phyloP scores from a whole-genome alignment of 2,797 vertebrate genomes.

The Melanotaenia parkinsoni region DNA sequence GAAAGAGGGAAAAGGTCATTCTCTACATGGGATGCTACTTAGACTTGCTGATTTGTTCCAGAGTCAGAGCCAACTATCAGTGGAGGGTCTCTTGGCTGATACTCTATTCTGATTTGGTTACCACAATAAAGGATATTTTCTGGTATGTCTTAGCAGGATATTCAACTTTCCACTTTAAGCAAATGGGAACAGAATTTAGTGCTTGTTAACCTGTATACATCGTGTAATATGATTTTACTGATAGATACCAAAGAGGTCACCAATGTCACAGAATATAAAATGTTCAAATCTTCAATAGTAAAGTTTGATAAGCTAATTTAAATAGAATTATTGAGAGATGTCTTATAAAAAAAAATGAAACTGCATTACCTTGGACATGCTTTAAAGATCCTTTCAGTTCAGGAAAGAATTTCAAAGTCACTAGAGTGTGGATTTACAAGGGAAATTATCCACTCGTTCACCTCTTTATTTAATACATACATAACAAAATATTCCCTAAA shows the following conservation, averaged over 20 bases:
- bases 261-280: background rate
- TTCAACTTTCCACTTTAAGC: constrained; percentile 6
- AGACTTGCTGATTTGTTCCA: background rate
- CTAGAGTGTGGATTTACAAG: background rate
- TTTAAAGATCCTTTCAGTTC: background rate
- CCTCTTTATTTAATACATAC: no score
- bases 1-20: background rate
- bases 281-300: no score
- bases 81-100: background rate
- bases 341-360: background rate
- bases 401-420: background rate
- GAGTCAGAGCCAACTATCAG: background rate
- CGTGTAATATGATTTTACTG: constrained; percentile 23
- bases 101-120: constrained; percentile 25
- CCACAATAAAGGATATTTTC: constrained; percentile 15
- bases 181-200: background rate
- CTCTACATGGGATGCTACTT: background rate
- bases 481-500: no score
- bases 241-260: constrained; percentile 16
- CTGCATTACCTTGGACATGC: background rate
- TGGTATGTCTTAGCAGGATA: background rate
- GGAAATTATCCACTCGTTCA: no score
- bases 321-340: no score
- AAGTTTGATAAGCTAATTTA: no score
- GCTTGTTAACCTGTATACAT: background rate